Evolutionary conservation across 2,797 vertebrate genomes (phyloP).

Genomic region (Pteropus rufus): DNA sequence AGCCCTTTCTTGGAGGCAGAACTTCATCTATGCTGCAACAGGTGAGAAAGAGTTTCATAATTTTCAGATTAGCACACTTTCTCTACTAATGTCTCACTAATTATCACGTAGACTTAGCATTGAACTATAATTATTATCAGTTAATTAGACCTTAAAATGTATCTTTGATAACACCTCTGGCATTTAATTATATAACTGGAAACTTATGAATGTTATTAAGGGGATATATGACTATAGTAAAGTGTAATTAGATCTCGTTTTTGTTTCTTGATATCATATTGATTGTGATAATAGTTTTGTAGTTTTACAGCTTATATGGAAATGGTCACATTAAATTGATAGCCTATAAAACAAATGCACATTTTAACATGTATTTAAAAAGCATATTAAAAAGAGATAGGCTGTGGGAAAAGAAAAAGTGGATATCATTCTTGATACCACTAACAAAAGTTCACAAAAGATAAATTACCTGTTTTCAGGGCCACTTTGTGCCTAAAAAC

Average conservation of each 20-base stretch:
- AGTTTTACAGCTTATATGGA: constrained; percentile 65
- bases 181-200: constrained; percentile 76
- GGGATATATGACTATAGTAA: constrained; percentile 56
- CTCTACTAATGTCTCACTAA: constrained; percentile 67
- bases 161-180: constrained; percentile 75
- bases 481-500: background rate
- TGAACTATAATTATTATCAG: constrained; percentile 71
- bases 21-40: constrained; percentile 33
- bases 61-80: constrained; percentile 66
- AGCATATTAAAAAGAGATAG: constrained; percentile 41
- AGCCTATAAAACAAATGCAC: constrained; percentile 54
- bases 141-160: constrained; percentile 76
- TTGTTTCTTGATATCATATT: constrained; percentile 74
- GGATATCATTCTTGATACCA: background rate
- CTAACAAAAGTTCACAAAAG: constrained; percentile 24
- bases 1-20: constrained; percentile 11
- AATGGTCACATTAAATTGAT: constrained; percentile 62
- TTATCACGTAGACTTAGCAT: constrained; percentile 68
- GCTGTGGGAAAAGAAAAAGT: constrained; percentile 4
- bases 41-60: constrained; percentile 57
- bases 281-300: constrained; percentile 67
- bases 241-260: constrained; percentile 72
- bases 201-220: constrained; percentile 70
- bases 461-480: background rate
- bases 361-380: constrained; percentile 40